Evolutionary conservation across 2,797 vertebrate genomes (phyloP).

Genomic region (Enteromius viviparus): DNA sequence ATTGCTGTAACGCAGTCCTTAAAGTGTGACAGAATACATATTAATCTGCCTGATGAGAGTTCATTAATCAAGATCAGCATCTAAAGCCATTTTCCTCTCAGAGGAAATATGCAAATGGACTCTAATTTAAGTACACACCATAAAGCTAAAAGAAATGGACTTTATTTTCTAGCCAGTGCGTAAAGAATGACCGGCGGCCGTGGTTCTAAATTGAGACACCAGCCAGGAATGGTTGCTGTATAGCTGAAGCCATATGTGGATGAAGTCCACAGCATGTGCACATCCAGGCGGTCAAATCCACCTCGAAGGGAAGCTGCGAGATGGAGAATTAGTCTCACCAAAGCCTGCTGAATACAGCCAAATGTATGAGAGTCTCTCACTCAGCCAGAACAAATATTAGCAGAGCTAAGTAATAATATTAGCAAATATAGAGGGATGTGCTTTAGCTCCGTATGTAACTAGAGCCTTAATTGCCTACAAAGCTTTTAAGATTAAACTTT

Average conservation of each 20-base stretch:
- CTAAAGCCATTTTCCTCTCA: constrained; percentile 35
- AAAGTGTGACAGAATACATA: constrained; percentile 49
- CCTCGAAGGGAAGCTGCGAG: constrained; percentile 25
- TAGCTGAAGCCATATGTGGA: constrained; percentile 1
- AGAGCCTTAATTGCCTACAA: constrained; percentile 55
- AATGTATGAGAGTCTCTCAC: constrained; percentile 29
- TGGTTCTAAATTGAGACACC: constrained; percentile 22
- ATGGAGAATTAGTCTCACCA: constrained; percentile 41
- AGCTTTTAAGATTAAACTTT: constrained; percentile 55
- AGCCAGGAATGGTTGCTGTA: constrained; percentile 10
- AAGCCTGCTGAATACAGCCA: constrained; percentile 43
- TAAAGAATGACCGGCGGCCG: neutral
- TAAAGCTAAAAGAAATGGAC: constrained; percentile 37
- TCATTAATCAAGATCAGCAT: constrained; percentile 50
- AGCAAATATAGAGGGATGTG: constrained; percentile 56
- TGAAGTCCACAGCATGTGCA: constrained; percentile 27
- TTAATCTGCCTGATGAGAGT: constrained; percentile 43
- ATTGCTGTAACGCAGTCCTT: constrained; percentile 35
- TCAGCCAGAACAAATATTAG: constrained; percentile 65
- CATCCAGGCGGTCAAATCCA: constrained; percentile 34
- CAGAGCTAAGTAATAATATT: constrained; percentile 56
- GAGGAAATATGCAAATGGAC: constrained; percentile 38
- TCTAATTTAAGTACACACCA: constrained; percentile 39
- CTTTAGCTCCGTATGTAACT: constrained; percentile 51
- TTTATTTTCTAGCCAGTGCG: constrained; percentile 3